Evolutionary conservation across 2,888 invertebrate species (phyloP).

Genomic region (Cybosia mesomella): DNA sequence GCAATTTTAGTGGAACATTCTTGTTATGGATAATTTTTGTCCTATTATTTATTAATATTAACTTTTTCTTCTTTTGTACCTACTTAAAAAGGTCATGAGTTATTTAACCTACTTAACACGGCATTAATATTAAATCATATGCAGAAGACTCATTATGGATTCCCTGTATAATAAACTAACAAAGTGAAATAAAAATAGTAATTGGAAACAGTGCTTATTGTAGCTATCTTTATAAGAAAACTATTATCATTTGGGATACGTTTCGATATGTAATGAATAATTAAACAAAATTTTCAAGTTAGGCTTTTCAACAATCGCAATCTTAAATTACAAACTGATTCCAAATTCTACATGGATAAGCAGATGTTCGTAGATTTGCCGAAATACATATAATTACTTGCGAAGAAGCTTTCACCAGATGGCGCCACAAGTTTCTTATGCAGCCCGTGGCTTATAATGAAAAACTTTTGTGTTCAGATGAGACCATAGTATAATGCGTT

Average conservation of each 20-base stretch:
- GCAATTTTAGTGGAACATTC: neutral
- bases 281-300: neutral
- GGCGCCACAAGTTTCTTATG: slow-evolving; percentile 66
- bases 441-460: slow-evolving; percentile 65
- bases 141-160: neutral
- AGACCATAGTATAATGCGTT: slow-evolving; percentile 70
- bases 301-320: slow-evolving; percentile 6
- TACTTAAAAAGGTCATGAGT: neutral
- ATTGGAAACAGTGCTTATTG: neutral
- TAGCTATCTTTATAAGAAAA: neutral
- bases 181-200: neutral
- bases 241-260: neutral
- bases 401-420: slow-evolving; percentile 74
- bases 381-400: slow-evolving; percentile 81
- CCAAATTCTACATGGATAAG: slow-evolving; percentile 12
- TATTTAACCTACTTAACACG: neutral
- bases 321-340: neutral
- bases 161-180: neutral
- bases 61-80: neutral
- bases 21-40: neutral
- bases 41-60: neutral
- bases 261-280: neutral
- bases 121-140: neutral
- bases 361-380: slow-evolving; percentile 52
- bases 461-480: slow-evolving; percentile 70